Evolutionary conservation across 2,888 invertebrate genomes (phyloP).

Genomic region (Harpalus rubripes): DNA sequence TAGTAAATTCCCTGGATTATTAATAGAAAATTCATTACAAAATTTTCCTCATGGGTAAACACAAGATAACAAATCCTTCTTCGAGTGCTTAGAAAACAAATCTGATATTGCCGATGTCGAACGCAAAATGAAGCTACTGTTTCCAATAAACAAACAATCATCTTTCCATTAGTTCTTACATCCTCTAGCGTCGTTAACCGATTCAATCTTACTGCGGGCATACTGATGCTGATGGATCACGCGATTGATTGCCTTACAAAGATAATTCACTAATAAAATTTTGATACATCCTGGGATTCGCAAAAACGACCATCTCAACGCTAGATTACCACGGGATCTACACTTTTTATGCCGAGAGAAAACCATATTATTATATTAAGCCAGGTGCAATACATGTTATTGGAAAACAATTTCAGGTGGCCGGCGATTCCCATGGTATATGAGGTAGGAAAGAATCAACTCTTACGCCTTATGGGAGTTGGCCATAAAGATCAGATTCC

Average conservation of each 20-base stretch:
- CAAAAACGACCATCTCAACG: slow-evolving; percentile 39
- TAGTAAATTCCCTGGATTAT: too few species aligned
- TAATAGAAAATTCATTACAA: too few species aligned
- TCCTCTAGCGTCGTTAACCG: not conserved
- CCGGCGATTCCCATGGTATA: slow-evolving; percentile 69
- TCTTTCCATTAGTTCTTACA: slow-evolving; percentile 17
- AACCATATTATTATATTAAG: slow-evolving; percentile 66
- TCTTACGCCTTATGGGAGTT: slow-evolving; percentile 21
- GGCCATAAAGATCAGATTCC: slow-evolving; percentile 63
- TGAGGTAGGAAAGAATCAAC: slow-evolving; percentile 50
- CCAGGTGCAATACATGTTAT: slow-evolving; percentile 69
- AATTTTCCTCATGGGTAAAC: not conserved
- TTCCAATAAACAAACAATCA: slow-evolving; percentile 19
- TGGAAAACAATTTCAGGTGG: slow-evolving; percentile 71
- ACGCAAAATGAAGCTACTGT: not conserved
- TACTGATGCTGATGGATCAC: not conserved
- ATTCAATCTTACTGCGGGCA: not conserved
- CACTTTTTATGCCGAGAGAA: slow-evolving; percentile 41
- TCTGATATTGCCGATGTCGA: not conserved
- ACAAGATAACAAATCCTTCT: not conserved
- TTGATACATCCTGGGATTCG: slow-evolving; percentile 50
- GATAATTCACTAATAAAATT: slow-evolving; percentile 66
- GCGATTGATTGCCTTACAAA: slow-evolving; percentile 54
- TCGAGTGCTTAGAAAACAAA: not conserved
- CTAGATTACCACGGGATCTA: slow-evolving; percentile 38